Evolutionary conservation across 2,113 vertebrate genomes (phyloP).

Genomic region (Cyanoderma ruficeps): DNA sequence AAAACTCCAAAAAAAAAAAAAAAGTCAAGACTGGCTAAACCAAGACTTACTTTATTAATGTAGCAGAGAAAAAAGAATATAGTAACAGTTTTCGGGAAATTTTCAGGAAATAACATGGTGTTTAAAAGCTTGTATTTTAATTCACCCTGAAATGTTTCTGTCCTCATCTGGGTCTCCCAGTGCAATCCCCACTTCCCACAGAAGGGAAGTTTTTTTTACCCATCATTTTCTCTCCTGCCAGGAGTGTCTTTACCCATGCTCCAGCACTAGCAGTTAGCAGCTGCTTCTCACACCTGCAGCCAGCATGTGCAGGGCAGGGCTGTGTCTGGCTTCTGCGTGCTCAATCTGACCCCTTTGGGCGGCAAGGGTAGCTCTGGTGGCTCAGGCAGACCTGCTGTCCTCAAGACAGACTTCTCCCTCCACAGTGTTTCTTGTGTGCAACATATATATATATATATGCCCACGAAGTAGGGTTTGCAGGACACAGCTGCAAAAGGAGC

Average conservation of each 20-base stretch:
- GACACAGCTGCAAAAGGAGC: background rate
- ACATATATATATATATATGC: too few relatives aligned
- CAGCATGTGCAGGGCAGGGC: rapidly evolving
- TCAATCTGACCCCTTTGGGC: rapidly evolving
- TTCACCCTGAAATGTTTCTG: rapidly evolving
- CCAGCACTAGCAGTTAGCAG: background rate
- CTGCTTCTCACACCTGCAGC: background rate
- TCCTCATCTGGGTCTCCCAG: background rate
- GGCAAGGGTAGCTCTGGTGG: background rate
- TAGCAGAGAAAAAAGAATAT: background rate
- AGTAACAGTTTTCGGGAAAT: background rate
- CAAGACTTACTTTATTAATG: background rate
- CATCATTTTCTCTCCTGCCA: background rate
- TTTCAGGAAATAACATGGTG: background rate
- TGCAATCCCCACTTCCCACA: background rate
- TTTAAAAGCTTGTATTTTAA: background rate
- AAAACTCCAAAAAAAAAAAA: background rate
- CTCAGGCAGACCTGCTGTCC: background rate
- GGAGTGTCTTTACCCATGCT: background rate
- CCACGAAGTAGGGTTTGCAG: rapidly evolving
- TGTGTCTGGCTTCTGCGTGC: rapidly evolving
- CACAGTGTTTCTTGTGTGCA: background rate
- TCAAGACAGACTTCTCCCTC: background rate
- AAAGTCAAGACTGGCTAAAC: background rate
- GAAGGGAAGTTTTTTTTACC: background rate